Percentiles rank a stretch among this genome's conserved stretches.
These are phyloP conservation scores for Sturnus vulgaris DNA, from an alignment of 2,113 vertebrate genomes.

Conservation along the genomic window DNA sequence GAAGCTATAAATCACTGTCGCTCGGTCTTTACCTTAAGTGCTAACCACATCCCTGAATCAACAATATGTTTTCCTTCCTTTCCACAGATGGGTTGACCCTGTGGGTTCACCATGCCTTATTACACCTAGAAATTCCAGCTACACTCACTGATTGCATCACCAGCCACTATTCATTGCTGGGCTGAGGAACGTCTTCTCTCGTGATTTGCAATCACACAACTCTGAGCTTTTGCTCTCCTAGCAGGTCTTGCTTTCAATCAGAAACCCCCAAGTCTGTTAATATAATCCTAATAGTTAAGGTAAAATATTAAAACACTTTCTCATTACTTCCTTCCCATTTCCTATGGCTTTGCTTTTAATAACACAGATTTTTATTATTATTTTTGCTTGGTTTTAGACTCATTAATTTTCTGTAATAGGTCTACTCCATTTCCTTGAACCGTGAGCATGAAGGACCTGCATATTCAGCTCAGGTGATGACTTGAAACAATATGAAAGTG, in stretches of 20 bases:
- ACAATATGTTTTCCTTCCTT: constrained; percentile 61
- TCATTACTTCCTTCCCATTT: constrained; percentile 67
- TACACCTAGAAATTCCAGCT: constrained; percentile 47
- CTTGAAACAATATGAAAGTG: not conserved
- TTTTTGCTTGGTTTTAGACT: constrained; percentile 48
- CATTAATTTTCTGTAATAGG: constrained; percentile 49
- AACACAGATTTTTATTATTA: constrained; percentile 40
- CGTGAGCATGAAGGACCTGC: not conserved
- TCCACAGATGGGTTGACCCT: constrained; percentile 49
- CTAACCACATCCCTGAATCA: constrained; percentile 69
- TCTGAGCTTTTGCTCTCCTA: constrained; percentile 14
- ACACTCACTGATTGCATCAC: constrained; percentile 26
- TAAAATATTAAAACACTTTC: constrained; percentile 56
- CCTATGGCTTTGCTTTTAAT: constrained; percentile 58
- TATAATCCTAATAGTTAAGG: constrained; percentile 43
- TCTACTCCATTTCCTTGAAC: constrained; percentile 53
- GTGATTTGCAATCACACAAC: not conserved
- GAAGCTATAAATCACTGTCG: constrained; percentile 53
- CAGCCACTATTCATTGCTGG: not conserved
- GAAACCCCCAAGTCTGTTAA: constrained; percentile 16
- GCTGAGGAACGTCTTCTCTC: constrained; percentile 1
- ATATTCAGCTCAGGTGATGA: not conserved
- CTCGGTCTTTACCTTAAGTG: constrained; percentile 61
- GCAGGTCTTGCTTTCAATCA: not conserved
- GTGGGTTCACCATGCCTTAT: constrained; percentile 27